Evolutionary conservation across 2,113 vertebrate genomes (phyloP).

Genomic region (Microtus pennsylvanicus): DNA sequence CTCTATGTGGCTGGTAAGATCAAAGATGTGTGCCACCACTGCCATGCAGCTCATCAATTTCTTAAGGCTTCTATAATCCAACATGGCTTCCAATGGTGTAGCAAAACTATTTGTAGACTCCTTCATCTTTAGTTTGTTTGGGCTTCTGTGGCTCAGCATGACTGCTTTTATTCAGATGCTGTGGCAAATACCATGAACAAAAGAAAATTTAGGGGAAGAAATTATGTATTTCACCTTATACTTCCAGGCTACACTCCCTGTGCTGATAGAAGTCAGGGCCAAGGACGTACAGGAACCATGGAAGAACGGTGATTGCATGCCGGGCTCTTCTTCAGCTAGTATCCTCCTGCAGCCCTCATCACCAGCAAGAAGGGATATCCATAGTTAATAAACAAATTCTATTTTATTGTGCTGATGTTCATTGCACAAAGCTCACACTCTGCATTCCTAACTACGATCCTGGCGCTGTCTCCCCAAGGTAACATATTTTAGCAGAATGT

Average conservation of each 20-base stretch:
- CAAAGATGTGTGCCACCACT: no score
- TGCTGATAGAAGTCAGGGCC: not conserved
- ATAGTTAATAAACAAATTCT: no score
- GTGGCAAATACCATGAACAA: not conserved
- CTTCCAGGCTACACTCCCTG: not conserved
- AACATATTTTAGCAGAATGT: no score
- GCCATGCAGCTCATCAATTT: no score
- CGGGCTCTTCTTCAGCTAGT: not conserved
- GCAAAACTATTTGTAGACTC: not conserved
- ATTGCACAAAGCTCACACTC: no score
- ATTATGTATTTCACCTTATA: not conserved
- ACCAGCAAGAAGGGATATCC: no score
- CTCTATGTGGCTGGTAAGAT: no score
- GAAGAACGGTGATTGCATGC: not conserved
- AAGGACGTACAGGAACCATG: not conserved
- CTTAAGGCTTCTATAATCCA: not conserved
- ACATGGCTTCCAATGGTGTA: not conserved
- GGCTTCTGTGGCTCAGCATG: not conserved
- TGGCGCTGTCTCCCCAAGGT: no score
- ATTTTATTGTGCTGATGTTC: no score
- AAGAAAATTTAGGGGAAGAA: not conserved
- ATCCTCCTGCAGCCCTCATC: not conserved
- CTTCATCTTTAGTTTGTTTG: not conserved
- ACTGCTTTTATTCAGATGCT: not conserved
- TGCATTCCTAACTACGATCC: no score